Evolutionary conservation across 2,113 vertebrate genomes (phyloP).

Genomic region (Aegypius monachus): DNA sequence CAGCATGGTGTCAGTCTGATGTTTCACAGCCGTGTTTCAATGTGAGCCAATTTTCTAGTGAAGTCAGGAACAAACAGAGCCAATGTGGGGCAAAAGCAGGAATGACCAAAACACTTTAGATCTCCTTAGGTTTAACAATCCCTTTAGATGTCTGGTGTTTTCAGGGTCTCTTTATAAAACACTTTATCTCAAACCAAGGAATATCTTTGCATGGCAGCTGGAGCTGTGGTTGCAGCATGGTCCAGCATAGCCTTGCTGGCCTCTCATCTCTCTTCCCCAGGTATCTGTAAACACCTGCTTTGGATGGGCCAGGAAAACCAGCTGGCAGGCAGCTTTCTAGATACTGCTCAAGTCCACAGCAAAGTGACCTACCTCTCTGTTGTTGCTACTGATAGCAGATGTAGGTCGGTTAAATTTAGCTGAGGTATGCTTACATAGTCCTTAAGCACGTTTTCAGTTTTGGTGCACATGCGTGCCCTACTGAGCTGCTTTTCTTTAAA

Average conservation of each 20-base stretch:
- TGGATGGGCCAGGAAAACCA: not conserved
- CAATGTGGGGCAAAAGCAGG: not conserved
- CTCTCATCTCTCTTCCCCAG: not conserved
- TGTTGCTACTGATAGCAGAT: not conserved
- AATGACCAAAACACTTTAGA: not conserved
- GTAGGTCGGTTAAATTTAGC: not conserved
- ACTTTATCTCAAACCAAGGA: rapidly evolving
- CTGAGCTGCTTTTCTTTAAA: not conserved
- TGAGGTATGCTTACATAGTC: not conserved
- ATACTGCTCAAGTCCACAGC: not conserved
- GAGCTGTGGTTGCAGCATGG: not conserved
- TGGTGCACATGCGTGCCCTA: rapidly evolving
- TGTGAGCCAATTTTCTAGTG: not conserved
- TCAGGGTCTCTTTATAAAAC: not conserved
- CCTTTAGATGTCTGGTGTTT: not conserved
- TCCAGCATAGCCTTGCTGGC: not conserved
- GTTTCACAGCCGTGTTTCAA: rapidly evolving
- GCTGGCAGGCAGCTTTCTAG: not conserved
- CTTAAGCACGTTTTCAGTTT: not conserved
- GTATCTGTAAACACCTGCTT: not conserved
- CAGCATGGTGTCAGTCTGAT: not conserved
- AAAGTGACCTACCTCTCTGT: not conserved
- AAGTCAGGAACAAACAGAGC: not conserved
- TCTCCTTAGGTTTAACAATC: not conserved
- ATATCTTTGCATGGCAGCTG: not conserved